phyloP scores from a whole-genome alignment of 2,888 invertebrate species.

The Dasypolia templi region DNA sequence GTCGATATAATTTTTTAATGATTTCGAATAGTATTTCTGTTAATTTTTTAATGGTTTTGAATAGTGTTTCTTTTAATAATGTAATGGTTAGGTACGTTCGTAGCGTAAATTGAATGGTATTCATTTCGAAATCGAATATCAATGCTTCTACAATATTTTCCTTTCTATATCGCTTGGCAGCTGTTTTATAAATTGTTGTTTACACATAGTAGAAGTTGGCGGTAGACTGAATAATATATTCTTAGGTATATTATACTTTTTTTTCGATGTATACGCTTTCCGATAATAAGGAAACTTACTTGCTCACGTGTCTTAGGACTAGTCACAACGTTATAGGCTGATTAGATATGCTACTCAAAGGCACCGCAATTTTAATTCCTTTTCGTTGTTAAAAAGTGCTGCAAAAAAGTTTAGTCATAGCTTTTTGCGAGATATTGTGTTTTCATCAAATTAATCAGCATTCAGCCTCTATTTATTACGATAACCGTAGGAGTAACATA shows the following conservation, averaged over 20 bases:
- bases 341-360: neutral
- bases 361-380: constrained; percentile 1
- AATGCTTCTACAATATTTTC: neutral
- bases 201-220: neutral
- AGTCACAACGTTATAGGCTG: neutral
- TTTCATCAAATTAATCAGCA: neutral
- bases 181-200: constrained; percentile 1
- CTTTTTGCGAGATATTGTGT: neutral
- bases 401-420: neutral
- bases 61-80: neutral
- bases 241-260: neutral
- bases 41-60: neutral
- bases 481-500: neutral
- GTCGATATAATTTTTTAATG: neutral
- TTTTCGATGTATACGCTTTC: neutral
- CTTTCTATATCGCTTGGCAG: neutral
- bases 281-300: too few species aligned
- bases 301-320: neutral
- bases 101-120: neutral
- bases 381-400: too few species aligned
- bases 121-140: neutral
- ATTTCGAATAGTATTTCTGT: neutral
- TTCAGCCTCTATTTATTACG: neutral
- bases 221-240: constrained; percentile 1
- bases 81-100: neutral